Conservation (phyloP, 2,888 invertebrate genomes). For the Chrysomela aeneicollis region DNA sequence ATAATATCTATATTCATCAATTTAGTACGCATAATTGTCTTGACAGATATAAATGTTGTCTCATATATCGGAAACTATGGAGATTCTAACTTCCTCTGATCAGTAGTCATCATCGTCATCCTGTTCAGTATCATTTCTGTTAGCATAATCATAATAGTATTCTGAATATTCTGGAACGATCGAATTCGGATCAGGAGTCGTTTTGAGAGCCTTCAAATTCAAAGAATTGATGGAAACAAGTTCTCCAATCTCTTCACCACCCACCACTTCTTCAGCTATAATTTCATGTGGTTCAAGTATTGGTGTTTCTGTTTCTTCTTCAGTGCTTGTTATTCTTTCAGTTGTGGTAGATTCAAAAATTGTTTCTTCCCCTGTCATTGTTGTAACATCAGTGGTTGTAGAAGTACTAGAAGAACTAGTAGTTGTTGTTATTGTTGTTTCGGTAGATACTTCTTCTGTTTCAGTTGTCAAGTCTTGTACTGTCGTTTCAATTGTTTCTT, state of each 20-base stretch:
- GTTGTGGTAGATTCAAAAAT: constrained; percentile 1
- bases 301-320: constrained; percentile 6
- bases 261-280: not conserved
- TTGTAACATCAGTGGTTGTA: not conserved
- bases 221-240: not conserved
- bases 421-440: constrained; percentile 5
- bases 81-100: no score
- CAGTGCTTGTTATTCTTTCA: not conserved
- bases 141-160: constrained; percentile 23
- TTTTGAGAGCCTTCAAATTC: not conserved
- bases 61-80: not conserved
- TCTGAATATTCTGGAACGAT: constrained; percentile 28
- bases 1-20: no score
- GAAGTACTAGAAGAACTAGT: no score
- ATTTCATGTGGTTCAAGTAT: not conserved
- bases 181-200: constrained; percentile 28
- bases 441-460: not conserved
- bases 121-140: constrained; percentile 6
- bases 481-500: constrained; percentile 4
- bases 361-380: not conserved
- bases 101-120: constrained; percentile 1
- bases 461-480: no score
- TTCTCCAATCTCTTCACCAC: not conserved
- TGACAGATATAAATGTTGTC: not conserved
- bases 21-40: not conserved